Evolutionary conservation across 92 coral and sea anemone genomes (phyloP).

Genomic region (Porites divaricata): DNA sequence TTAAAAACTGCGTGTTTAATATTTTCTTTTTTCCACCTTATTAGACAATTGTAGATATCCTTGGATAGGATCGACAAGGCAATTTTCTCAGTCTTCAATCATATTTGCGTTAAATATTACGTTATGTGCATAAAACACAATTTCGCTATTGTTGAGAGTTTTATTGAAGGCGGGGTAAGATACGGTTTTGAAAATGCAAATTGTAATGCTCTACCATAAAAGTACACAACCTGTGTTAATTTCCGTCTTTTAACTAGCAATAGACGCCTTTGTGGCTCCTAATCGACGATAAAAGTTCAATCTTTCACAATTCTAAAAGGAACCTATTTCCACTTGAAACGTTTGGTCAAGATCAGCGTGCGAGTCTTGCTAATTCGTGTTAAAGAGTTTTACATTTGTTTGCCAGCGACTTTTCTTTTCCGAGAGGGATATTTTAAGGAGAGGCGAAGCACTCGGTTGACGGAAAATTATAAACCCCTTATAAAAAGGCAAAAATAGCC

Average conservation of each 20-base stretch:
- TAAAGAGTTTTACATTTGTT: too few relatives aligned
- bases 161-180: slow-evolving; percentile 14
- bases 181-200: not conserved
- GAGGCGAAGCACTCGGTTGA: not conserved
- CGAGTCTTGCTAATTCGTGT: too few relatives aligned
- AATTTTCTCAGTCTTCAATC: not conserved
- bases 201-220: not conserved
- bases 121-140: not conserved
- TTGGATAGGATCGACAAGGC: not conserved
- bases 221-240: not conserved
- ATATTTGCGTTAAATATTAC: not conserved
- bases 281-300: not conserved
- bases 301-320: not conserved
- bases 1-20: not conserved
- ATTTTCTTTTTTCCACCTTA: not conserved
- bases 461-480: too few relatives aligned
- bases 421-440: too few relatives aligned
- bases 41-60: not conserved
- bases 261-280: slow-evolving; percentile 1
- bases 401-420: too few relatives aligned
- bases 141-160: not conserved
- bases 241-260: slow-evolving; percentile 7
- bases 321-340: not conserved
- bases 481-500: too few relatives aligned
- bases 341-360: too few relatives aligned